Evolutionary conservation across 1,140 invertebrate species (phyloP), one percentile per base, ranked within the genome.

Genomic region (Cydia fagiglandana): DNA sequence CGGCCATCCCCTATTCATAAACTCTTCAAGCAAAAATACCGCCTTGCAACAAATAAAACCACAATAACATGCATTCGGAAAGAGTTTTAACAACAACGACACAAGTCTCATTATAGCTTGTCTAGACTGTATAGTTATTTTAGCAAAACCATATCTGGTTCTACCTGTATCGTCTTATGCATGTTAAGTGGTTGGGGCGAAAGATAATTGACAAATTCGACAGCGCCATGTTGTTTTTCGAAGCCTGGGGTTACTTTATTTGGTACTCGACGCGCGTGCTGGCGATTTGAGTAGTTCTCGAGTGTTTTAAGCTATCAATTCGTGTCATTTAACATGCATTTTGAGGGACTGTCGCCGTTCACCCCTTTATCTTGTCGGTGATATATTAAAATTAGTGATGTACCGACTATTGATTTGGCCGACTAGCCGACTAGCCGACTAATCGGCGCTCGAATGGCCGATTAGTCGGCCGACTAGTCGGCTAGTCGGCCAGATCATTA

Each of bases 121-220:
- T 12, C 20, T 9, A 24, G n/a, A 12, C 17, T 61, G 53, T 56
- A 9, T 53, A 17, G n/a, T 56, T 20, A 6, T 56, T 61, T 9
- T 61, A 17, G 30, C 66, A 70, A 70, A 45, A 41, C 38, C 56
- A 38, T 70, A 45, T 38, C 66, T 70, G 66, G 66, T 17, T 17
- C 34, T 70, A 70, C 64, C 30, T 66, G 64, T 12, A 9, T 20
- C 64, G 64, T 41, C 66, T 45, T 70, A 70, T 70, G 66, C 66
- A 70, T 70, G 66, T 70, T 70, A 70, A 70, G 66, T 41, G 34
- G 30, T 10, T 38, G 15, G 66, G 34, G 30, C 9, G 66, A 38
- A 70, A 68, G 64, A 41, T 38, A 70, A 70, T 70, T 70, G 66
- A 70, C 66, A 70, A 70, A 70, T 45, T 70, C 66, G 64, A 68